Conservation (phyloP, 1,140 invertebrate genomes). For the Orius insidiosus region DNA sequence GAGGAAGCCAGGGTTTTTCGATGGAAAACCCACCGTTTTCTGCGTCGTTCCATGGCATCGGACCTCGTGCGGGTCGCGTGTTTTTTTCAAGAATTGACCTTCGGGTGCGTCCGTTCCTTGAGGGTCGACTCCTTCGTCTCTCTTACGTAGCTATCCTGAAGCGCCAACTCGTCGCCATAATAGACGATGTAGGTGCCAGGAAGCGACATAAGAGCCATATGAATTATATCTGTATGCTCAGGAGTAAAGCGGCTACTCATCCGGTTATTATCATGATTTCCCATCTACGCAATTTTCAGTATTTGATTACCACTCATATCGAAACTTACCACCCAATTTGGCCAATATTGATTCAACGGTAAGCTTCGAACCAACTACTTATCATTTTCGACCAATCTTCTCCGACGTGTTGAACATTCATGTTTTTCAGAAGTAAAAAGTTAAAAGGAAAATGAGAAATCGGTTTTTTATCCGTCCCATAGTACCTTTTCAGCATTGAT, state of each 20-base stretch:
- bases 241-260: conserved; percentile 41
- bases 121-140: conserved; percentile 34
- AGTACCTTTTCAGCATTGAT: conserved; percentile 25
- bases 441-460: conserved; percentile 32
- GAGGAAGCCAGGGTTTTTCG: too few species aligned
- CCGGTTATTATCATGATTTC: conserved; percentile 54
- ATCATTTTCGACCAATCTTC: conserved; percentile 30
- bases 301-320: too few species aligned
- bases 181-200: conserved; percentile 13
- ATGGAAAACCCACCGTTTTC: conserved; percentile 33
- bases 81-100: conserved; percentile 25
- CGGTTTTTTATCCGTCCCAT: conserved; percentile 23
- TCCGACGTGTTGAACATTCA: conserved; percentile 26
- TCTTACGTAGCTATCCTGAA: conserved; percentile 17
- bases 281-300: too few species aligned
- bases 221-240: conserved; percentile 46
- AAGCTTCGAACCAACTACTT: conserved; percentile 29
- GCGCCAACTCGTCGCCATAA: conserved; percentile 15
- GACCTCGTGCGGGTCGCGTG: conserved; percentile 24
- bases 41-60: conserved; percentile 50
- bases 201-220: conserved; percentile 39
- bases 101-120: conserved; percentile 24
- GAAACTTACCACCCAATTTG: conserved; percentile 24
- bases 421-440: conserved; percentile 36
- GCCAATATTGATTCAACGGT: conserved; percentile 4